Base-by-base conservation (phyloP, 1,140 invertebrate species). In the Littorina saxatilis region DNA sequence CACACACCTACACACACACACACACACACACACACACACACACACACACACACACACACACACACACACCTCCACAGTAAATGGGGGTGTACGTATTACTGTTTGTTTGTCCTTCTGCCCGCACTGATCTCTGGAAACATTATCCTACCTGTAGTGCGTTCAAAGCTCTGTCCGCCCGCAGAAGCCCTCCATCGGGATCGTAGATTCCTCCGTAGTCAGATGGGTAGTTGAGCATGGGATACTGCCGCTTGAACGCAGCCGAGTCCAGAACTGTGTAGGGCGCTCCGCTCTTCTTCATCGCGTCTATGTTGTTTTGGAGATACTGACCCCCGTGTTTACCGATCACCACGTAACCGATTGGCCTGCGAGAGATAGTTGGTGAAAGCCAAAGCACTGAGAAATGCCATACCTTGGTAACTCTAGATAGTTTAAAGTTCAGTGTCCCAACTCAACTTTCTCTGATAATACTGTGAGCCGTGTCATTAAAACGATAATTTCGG, bases 161-260 rank as follows among this genome's bases (percentile, higher is more conserved):
- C n/a, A 92, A 76, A n/a, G 86, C 83, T 76, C 88, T 90, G 58
- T 92, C 88, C 17, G 91, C 88, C 39, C 82, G 83, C 35, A 92
- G 82, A 20, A 91, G 79, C 0, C 91, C 91, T 17, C 87, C 91
- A 23, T 85, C 82, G 11, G 82, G 55, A 70, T 92, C 91, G 0
- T 87, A 82, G 20, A 91, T 77, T 35, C 79, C 88, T 2, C 55
- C 76, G 55, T 76, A 83, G 13, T 82, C 80, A 20, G 82, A 61
- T 5, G 86, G 83, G 66, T 86, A 88, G 5, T 32, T 37, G 17
- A 91, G 43, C 84, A 87, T 86, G n/a, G 88, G 90, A 61, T 84
- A 91, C 17, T 81, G 17, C 27, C 35, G 39, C 29, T 39, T 40
- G 40, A 79, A 32, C 35, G 1, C 55, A 5, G 29, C 27, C 15